Evolutionary conservation across 2,888 invertebrate genomes (phyloP).

Genomic region (Trachelus tabidus): DNA sequence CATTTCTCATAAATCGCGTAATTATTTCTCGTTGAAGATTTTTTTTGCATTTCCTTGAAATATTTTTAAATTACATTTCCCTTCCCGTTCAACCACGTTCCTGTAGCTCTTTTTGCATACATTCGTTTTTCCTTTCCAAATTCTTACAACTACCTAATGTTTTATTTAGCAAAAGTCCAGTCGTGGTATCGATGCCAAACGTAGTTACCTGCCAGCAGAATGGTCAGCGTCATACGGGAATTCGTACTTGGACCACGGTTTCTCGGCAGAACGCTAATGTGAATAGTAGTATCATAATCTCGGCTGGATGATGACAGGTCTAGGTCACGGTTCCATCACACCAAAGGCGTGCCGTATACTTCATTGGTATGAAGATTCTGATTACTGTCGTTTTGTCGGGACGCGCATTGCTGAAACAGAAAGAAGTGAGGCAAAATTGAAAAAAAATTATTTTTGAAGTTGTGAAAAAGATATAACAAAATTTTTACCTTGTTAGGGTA

Average conservation of each 20-base stretch:
- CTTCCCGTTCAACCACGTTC: not conserved
- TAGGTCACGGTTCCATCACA: slow-evolving; percentile 81
- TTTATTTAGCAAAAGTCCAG: slow-evolving; percentile 20
- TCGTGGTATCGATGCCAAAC: slow-evolving; percentile 22
- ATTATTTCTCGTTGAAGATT: slow-evolving; percentile 18
- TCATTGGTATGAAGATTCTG: slow-evolving; percentile 87
- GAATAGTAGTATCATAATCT: slow-evolving; percentile 49
- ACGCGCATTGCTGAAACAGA: slow-evolving; percentile 81
- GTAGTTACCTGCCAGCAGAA: slow-evolving; percentile 1
- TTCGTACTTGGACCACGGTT: slow-evolving; percentile 31
- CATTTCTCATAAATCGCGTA: not conserved
- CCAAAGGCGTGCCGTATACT: slow-evolving; percentile 73
- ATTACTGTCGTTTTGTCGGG: slow-evolving; percentile 82
- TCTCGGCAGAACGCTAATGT: slow-evolving; percentile 46
- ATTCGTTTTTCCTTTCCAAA: not conserved
- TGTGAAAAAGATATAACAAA: not conserved
- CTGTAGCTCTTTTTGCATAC: not conserved
- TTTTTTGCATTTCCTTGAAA: slow-evolving; percentile 18
- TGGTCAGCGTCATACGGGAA: not conserved
- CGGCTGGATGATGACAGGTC: slow-evolving; percentile 62
- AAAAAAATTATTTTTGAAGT: slow-evolving; percentile 12
- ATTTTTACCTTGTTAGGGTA: not conserved
- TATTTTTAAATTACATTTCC: slow-evolving; percentile 8
- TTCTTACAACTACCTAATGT: slow-evolving; percentile 28
- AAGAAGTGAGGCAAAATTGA: slow-evolving; percentile 31